phyloP scores from a whole-genome alignment of 2,888 invertebrate species.

The Caradrina kadenii region DNA sequence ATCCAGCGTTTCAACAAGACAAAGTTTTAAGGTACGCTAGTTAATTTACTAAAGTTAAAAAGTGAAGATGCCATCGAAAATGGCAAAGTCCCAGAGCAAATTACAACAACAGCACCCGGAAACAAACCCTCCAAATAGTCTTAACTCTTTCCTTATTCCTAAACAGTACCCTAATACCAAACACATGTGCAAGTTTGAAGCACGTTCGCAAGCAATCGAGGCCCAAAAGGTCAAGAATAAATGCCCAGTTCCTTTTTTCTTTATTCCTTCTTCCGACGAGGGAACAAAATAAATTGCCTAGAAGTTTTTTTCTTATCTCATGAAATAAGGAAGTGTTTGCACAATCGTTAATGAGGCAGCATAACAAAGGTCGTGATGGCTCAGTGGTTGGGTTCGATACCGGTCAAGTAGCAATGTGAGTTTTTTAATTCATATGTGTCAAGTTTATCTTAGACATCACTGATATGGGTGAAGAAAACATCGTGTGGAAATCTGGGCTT shows the following conservation, averaged over 20 bases:
- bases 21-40: too few relatives aligned
- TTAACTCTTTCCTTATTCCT: background rate
- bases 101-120: background rate
- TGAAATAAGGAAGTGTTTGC: conserved; percentile 37
- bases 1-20: too few relatives aligned
- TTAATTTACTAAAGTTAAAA: background rate
- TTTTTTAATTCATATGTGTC: too few relatives aligned
- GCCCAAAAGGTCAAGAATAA: conserved; percentile 55
- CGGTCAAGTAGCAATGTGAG: too few relatives aligned
- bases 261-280: conserved; percentile 20
- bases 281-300: conserved; percentile 45
- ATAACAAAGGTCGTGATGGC: background rate
- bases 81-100: background rate
- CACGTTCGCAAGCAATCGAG: conserved; percentile 39
- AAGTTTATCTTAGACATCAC: too few relatives aligned
- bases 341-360: conserved; percentile 47
- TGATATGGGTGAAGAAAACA: too few relatives aligned
- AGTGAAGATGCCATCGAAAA: background rate
- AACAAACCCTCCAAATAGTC: background rate
- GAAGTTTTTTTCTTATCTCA: conserved; percentile 45
- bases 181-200: conserved; percentile 28
- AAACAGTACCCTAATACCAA: conserved; percentile 20
- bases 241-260: conserved; percentile 37
- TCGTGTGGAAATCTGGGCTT: too few relatives aligned
- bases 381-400: too few relatives aligned